Conservation (phyloP, 2,797 vertebrate species). For the Pseudochirops cupreus region DNA sequence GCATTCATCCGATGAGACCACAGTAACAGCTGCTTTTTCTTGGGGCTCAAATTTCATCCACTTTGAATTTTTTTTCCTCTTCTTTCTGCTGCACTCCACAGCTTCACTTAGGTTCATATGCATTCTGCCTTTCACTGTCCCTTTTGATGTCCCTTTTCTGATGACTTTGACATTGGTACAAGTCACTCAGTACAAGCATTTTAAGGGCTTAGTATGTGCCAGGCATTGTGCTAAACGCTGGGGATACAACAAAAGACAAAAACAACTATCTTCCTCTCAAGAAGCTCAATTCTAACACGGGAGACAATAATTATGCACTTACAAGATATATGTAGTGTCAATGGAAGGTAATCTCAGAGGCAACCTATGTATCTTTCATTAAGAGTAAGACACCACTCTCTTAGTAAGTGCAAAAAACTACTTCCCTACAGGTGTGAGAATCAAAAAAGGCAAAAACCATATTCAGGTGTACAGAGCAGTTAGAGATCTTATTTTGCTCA, state of each 20-base stretch:
- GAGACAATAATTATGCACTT: not conserved
- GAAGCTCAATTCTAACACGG: not conserved
- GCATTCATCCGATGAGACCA: not conserved
- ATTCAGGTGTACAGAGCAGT: not conserved
- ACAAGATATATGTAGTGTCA: not conserved
- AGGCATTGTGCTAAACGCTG: not conserved
- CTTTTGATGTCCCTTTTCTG: not conserved
- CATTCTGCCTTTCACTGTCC: not conserved
- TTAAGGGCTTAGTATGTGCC: not conserved
- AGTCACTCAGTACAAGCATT: not conserved
- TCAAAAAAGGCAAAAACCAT: not conserved
- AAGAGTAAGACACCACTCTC: not conserved
- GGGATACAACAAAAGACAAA: not conserved
- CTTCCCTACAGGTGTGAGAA: not conserved
- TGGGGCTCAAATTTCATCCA: not conserved
- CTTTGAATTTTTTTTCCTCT: not conserved
- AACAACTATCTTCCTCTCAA: not conserved
- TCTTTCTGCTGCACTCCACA: not conserved
- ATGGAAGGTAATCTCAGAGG: not conserved
- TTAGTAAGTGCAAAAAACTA: not conserved
- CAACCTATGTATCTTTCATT: not conserved
- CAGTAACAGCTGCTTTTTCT: not conserved
- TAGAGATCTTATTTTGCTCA: not conserved
- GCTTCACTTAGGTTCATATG: not conserved
- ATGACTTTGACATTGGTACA: not conserved